Evolutionary conservation across 2,888 invertebrate species (phyloP), one percentile per base, ranked within the genome.

Genomic region (Drosophila melanocephala): DNA sequence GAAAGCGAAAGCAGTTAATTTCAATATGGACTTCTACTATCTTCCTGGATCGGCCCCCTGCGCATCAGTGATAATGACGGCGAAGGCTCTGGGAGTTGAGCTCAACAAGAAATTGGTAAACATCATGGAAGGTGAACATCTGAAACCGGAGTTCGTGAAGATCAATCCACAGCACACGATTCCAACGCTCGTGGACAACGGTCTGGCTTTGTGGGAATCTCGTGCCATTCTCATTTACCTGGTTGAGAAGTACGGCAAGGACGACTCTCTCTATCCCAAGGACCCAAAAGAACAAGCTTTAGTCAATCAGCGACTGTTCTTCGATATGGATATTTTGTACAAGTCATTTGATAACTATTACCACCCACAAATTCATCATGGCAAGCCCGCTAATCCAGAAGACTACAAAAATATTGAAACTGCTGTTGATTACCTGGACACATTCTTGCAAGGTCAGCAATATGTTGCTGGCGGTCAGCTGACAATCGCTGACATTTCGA

Each of bases 101-200:
- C 90, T 96, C 47, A 96, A 96, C 89, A 92, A 95, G 58, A 96
- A 95, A 88, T 19, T 91, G 0, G 85, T 94, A 0, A 94, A 96
- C 88, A 88, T 96, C 16, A 93, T 94, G 94, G 94, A 93, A 58
- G 95, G 95, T 0, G 96, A 96, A 76, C 96, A 96, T 28, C 81
- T 96, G 52, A 95, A 94, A 28, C 96, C 96, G 0, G 96, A 96
- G 86, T 96, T 94, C 85, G 1, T 96, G 47, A 95, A 96, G 94
- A 93, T 97, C 32, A 97, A 97, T 93, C 97, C 97, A 0, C 97
- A 97, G 93, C 97, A 97, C 92, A 96, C 96, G 28, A 95, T 98
- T 69, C 98, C 98, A 1, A 97, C 97, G 0, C 93, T 98, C 51
- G 96, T 96, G 67, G 98, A 98, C 93, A 95, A 97, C 87, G 97